Base-by-base conservation (phyloP, 2,888 invertebrate species). In the Allygus modestus region DNA sequence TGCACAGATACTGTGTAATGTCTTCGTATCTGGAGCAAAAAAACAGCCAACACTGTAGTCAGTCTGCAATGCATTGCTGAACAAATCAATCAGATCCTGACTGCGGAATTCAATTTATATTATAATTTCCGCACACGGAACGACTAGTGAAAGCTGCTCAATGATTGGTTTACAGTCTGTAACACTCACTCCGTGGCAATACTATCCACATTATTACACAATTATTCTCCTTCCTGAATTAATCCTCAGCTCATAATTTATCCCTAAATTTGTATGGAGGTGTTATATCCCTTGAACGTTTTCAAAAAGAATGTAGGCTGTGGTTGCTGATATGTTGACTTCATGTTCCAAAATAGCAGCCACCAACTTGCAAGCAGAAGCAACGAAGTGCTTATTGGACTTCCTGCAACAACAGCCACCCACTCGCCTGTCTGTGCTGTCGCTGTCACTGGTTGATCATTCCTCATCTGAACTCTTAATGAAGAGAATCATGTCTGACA, bases 361-460 rank as follows among this genome's bases (percentile, higher is more conserved):
- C 65, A 15, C 65, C 65, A 65, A 31, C 58, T 23, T 7, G 51
- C 51, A 15, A 17, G 15, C 17, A 37, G 11, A 11, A 51, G 15
- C 51, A 51, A 26, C 58, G 4, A 15, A 31, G 23, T 7, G 65
- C 15, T 65, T 31, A 65, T 65, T 65, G 65, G 65, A 65, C 65
- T 65, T 65, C 65, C 65, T 65, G 65, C 31, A 58, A 58, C 58
- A 58, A 58, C 51, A 17, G 15, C 5, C 1, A 5, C 28, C 12
- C 65, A 65, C 65, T 26, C 28, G 26, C 28, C 65, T 9, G 20
- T 20, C 46, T 46, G 7, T 46, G 46, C 4, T 46, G 46, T 46
- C 46, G 23, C 23, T 51, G 11, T 58, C 23, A 58, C 23, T 23
- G 58, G 12, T n/a, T 2, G 58, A 20, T 58, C 58, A 58, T 58